Evolutionary conservation across 2,888 invertebrate genomes (phyloP).

Genomic region (Villa cingulata): DNA sequence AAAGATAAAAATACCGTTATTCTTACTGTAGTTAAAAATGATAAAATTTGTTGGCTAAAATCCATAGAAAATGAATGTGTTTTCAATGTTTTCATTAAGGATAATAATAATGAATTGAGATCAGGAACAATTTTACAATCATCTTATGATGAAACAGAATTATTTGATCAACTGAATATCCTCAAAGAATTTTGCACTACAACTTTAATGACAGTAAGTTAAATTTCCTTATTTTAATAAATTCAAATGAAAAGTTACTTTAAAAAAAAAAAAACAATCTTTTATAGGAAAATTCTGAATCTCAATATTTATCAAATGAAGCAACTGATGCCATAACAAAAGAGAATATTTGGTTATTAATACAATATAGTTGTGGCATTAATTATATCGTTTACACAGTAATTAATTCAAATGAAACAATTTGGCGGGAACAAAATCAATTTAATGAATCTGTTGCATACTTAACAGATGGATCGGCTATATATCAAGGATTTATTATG

Average conservation of each 20-base stretch:
- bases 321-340: not conserved
- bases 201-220: not conserved
- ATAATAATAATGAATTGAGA: not conserved
- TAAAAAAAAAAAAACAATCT: no score
- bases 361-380: not conserved
- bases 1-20: not conserved
- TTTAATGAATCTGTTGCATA: not conserved
- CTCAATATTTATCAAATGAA: not conserved
- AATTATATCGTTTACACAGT: not conserved
- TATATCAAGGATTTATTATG: not conserved
- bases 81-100: not conserved
- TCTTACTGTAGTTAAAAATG: not conserved
- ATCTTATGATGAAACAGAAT: not conserved
- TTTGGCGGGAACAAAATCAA: not conserved
- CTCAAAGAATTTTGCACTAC: not conserved
- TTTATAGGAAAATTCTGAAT: not conserved
- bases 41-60: not conserved
- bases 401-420: not conserved
- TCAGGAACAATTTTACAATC: not conserved
- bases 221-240: not conserved
- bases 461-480: not conserved
- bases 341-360: not conserved
- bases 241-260: no score
- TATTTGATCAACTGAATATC: not conserved
- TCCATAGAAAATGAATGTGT: no score